These are phyloP conservation scores for Eonycteris spelaea DNA, from an alignment of 2,113 vertebrate species.

Conservation along the genomic window DNA sequence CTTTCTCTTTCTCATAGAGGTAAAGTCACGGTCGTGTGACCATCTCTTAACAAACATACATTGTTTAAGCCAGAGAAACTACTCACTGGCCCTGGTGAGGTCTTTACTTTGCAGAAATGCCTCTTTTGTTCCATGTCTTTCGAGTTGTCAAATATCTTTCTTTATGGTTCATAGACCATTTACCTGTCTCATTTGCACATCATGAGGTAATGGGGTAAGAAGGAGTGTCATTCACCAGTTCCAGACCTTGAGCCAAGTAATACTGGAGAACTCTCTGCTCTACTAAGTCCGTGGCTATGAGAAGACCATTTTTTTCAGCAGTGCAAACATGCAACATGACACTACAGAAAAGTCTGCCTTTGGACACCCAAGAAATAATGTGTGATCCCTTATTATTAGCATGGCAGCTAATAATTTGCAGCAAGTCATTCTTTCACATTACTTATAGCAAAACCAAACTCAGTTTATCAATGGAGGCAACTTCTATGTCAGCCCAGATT, in stretches of 20 bases:
- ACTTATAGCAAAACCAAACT: neutral
- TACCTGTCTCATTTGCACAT: neutral
- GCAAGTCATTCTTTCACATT: neutral
- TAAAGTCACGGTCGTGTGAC: neutral
- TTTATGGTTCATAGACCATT: neutral
- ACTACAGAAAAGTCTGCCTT: neutral
- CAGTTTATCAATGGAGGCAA: neutral
- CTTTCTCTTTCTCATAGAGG: neutral
- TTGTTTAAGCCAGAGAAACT: neutral
- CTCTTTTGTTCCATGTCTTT: neutral
- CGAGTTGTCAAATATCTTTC: neutral
- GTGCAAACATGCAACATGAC: neutral
- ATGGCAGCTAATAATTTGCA: neutral
- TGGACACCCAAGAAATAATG: neutral
- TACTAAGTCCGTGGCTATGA: neutral
- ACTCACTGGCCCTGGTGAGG: neutral
- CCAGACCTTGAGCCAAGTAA: neutral
- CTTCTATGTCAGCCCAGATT: neutral
- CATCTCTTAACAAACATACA: neutral
- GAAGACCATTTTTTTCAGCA: neutral
- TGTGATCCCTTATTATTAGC: neutral
- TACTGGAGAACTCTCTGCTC: neutral
- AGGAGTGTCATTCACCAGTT: neutral
- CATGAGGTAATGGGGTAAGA: neutral
- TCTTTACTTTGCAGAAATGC: neutral